These are phyloP conservation scores for Pachycephala philippinensis DNA, from an alignment of 2,113 vertebrate species.

Conservation along the genomic window DNA sequence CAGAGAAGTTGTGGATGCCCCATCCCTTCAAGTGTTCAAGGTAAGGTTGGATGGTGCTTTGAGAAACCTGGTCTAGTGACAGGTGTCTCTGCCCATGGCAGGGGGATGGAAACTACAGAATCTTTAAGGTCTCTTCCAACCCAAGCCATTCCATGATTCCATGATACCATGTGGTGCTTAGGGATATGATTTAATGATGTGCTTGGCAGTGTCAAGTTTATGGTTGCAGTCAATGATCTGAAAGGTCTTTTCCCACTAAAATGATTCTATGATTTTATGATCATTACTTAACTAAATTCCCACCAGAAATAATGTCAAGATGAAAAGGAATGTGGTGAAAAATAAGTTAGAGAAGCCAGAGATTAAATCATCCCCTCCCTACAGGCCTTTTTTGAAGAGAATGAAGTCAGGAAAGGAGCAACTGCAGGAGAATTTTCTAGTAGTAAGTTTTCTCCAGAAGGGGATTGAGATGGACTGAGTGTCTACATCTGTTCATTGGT, in stretches of 20 bases:
- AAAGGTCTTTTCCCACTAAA: not conserved
- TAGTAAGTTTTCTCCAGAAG: not conserved
- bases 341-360: not conserved
- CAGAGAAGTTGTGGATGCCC: not conserved
- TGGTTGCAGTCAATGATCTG: not conserved
- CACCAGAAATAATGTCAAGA: not conserved
- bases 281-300: not conserved
- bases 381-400: not conserved
- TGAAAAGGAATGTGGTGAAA: not conserved
- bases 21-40: not conserved
- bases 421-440: not conserved
- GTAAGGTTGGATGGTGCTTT: not conserved
- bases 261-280: not conserved
- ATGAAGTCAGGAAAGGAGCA: not conserved
- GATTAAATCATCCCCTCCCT: not conserved
- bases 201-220: not conserved
- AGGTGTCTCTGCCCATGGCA: not conserved
- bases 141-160: not conserved
- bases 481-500: not conserved
- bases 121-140: not conserved
- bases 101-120: fast-evolving
- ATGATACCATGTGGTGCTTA: not conserved
- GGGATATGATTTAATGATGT: not conserved
- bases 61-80: not conserved
- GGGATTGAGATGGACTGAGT: not conserved